These are phyloP conservation scores for Drosophila mulleri DNA, from an alignment of 2,888 invertebrate species.

Conservation along the genomic window DNA sequence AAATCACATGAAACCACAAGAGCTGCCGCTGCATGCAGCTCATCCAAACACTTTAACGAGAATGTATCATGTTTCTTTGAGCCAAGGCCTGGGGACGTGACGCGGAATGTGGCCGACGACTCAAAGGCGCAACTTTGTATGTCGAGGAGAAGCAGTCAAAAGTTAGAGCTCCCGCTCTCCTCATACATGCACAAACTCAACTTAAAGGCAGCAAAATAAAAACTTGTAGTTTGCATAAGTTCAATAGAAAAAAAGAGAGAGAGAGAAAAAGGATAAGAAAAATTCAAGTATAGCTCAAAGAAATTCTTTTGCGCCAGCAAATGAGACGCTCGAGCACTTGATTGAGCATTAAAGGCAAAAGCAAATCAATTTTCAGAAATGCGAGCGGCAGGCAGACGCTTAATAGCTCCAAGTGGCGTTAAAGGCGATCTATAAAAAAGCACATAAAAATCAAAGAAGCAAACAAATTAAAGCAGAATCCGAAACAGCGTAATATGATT, in stretches of 20 bases:
- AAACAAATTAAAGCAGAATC: slow-evolving; percentile 49
- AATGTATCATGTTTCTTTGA: slow-evolving; percentile 4
- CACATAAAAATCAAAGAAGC: slow-evolving; percentile 37
- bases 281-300: slow-evolving; percentile 13
- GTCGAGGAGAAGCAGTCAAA: slow-evolving; percentile 11
- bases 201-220: background rate
- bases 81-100: slow-evolving; percentile 1
- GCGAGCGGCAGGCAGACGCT: slow-evolving; percentile 16
- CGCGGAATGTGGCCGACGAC: slow-evolving; percentile 25
- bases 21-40: slow-evolving; percentile 1
- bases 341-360: slow-evolving; percentile 11
- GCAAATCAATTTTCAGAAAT: slow-evolving; percentile 26
- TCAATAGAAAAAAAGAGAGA: background rate
- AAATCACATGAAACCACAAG: slow-evolving; percentile 3
- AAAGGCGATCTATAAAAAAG: slow-evolving; percentile 40
- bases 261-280: background rate
- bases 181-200: background rate
- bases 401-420: slow-evolving; percentile 31
- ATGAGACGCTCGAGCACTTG: slow-evolving; percentile 3
- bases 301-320: background rate
- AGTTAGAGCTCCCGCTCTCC: slow-evolving; percentile 14
- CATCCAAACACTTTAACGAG: slow-evolving; percentile 6
- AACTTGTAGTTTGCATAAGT: slow-evolving; percentile 12
- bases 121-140: slow-evolving; percentile 38
- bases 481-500: slow-evolving; percentile 23